Evolutionary conservation across 2,888 invertebrate species (phyloP), one percentile per base, ranked within the genome.

Genomic region (Philopedon plagiatum): DNA sequence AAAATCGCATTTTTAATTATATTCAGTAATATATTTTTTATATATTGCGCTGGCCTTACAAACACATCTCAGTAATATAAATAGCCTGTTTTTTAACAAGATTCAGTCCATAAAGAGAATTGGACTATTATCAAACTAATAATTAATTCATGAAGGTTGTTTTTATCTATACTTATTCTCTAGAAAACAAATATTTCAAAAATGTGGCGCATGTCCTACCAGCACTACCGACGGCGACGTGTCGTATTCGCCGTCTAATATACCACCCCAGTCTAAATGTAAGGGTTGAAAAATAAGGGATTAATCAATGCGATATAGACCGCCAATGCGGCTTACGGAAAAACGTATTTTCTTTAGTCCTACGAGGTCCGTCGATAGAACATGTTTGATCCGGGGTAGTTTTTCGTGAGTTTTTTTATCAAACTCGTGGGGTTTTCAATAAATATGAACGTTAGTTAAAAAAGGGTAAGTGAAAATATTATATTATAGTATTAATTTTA

Each of bases 341-440:
- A 34, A 37, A 21, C n/a, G 46, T 8, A 34, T 39, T 63, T 49
- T 51, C 51, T 72, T 73, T 62, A 71, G 68, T 71, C 68, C 26
- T 72, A 29, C 75, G 67, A 73, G 64, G 67, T 65, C 34, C 56
- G 71, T 58, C 44, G 60, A 54, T 39, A 58, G 41, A 66, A 71
- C 76, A 79, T 79, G 80, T 78, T 79, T 68, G 78, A 78, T 75
- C 78, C 79, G 76, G 79, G 79, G 66, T 80, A 75, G 78, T 73
- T 51, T 21, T 37, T 21, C 37, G 63, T 13, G 32, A 18, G 19
- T 62, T 29, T 46, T 57, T 39, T n/a, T n/a, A n/a, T n/a, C 41
- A n/a, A 8, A 44, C 13, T 41, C 34, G 46, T 5, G 34, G n/a
- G 19, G 26, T 63, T 49, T 39, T 51, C 29, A 21, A n/a, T 21